A percentile compares a stretch with the other conserved stretches of the same genome.
Evolutionary conservation across 2,113 vertebrate genomes (phyloP).

Genomic region (Bambusicola thoracicus): DNA sequence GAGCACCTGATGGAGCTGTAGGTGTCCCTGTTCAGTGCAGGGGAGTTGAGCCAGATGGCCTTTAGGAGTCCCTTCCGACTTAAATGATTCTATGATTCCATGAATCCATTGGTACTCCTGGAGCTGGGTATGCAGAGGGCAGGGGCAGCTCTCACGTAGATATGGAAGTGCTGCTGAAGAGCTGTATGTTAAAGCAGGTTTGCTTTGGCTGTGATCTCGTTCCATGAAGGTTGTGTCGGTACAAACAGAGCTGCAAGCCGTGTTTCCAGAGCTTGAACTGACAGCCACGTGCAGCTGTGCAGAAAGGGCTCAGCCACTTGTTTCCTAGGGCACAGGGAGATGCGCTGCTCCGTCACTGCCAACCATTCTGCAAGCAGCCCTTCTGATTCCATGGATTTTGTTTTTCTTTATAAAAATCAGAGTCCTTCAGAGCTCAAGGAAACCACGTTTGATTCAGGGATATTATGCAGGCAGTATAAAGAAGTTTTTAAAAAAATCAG

Average conservation of each 20-base stretch:
- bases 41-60: too few species aligned
- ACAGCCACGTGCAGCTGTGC: not conserved
- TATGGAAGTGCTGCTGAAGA: not conserved
- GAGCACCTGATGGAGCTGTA: too few species aligned
- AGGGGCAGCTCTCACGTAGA: not conserved
- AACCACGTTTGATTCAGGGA: not conserved
- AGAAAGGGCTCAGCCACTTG: not conserved
- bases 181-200: not conserved
- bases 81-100: too few species aligned
- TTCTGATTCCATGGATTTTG: not conserved
- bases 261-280: not conserved
- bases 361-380: not conserved
- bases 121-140: not conserved
- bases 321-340: not conserved
- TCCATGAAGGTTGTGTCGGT: not conserved
- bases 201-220: not conserved
- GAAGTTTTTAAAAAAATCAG: not conserved
- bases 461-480: conserved; percentile 33
- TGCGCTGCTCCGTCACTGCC: not conserved
- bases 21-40: too few species aligned
- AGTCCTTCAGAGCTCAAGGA: not conserved
- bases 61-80: too few species aligned
- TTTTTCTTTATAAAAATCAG: not conserved
- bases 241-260: not conserved
- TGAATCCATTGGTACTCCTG: not conserved